These are phyloP conservation scores for Atractosteus spatula DNA, from an alignment of 2,113 vertebrate genomes.

Conservation along the genomic window DNA sequence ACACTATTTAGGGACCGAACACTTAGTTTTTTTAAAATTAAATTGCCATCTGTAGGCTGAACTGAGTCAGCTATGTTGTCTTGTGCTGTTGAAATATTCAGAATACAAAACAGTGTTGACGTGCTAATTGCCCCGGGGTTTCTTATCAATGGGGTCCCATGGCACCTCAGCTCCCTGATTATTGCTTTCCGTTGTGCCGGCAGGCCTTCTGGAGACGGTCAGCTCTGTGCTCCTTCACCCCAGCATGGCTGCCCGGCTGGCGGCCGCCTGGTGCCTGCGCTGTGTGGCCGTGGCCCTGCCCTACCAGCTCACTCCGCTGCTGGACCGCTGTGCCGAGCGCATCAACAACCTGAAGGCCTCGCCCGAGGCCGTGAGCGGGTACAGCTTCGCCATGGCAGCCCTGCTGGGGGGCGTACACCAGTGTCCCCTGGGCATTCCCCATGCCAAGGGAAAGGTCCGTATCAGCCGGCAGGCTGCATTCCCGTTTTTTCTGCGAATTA, in stretches of 20 bases:
- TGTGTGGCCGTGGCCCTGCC: slow-evolving; percentile 91
- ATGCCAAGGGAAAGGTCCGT: slow-evolving; percentile 94
- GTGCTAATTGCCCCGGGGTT: too few species aligned
- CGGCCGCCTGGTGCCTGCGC: slow-evolving; percentile 92
- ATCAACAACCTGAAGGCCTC: slow-evolving; percentile 95
- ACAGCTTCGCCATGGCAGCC: slow-evolving; percentile 97
- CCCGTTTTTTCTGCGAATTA: too few species aligned
- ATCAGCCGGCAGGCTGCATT: background rate
- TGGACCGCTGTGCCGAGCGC: slow-evolving; percentile 91
- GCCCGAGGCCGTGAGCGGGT: slow-evolving; percentile 95
- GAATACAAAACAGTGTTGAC: too few species aligned
- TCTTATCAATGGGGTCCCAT: too few species aligned
- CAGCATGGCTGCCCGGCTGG: slow-evolving; percentile 94
- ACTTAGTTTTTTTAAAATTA: too few species aligned
- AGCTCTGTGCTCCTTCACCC: slow-evolving; percentile 94
- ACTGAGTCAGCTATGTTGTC: background rate
- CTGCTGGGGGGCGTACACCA: slow-evolving; percentile 93
- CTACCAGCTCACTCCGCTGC: slow-evolving; percentile 88
- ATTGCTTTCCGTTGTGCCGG: background rate
- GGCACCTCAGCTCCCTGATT: background rate
- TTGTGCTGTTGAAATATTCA: background rate
- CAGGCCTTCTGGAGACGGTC: slow-evolving; percentile 91
- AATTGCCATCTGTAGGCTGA: too few species aligned
- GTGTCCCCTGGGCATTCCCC: slow-evolving; percentile 93
- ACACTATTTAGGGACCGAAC: too few species aligned